Evolutionary conservation across 2,113 vertebrate species (phyloP), one percentile per base, ranked within the genome.

Genomic region (Myrmecobius fasciatus): DNA sequence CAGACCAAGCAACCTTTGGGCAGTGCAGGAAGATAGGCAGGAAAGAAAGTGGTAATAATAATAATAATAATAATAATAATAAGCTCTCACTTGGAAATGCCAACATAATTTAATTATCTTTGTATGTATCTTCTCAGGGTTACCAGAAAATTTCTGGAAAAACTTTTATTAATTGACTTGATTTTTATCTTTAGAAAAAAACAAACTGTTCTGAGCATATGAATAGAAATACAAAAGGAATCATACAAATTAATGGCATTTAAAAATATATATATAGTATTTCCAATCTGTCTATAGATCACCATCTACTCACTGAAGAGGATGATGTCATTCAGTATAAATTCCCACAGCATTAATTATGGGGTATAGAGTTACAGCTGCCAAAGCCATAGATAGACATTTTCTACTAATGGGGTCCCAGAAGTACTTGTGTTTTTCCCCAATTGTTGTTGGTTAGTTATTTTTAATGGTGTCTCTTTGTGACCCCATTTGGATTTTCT

Each of bases 21-120:
- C 28, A 94, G 22, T 43, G 67, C 7, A 9, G 2, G 25, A 51
- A 22, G 2, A 91, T 26, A 25, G 24, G 89, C 93, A 91, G 52
- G n/a, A 83, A 83, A 8, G 46, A 28, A n/a, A 8, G 14, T 53
- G 52, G 46, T n/a, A 47, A 52, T 47, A 43, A 47, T 46, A 51
- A 51, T 51, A 51, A 51, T 46, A 47, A 54, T n/a, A 47, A 52
- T 47, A 43, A 47, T 46, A 51, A 51, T 51, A 51, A 51, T 46
- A 47, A 54, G 52, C 22, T 92, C 93, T 96, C 94, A 91, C 88
- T 91, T 92, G 93, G 53, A 97, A 95, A 56, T 89, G 17, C 47
- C 94, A 67, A 49, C 95, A 56, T 60, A 90, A 54, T 52, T 94
- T 48, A 6, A 4, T 90, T 95, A 95, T 31, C 22, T 91, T 49